phyloP scores from a whole-genome alignment of 2,113 vertebrate species.

The Odocoileus hemionus region DNA sequence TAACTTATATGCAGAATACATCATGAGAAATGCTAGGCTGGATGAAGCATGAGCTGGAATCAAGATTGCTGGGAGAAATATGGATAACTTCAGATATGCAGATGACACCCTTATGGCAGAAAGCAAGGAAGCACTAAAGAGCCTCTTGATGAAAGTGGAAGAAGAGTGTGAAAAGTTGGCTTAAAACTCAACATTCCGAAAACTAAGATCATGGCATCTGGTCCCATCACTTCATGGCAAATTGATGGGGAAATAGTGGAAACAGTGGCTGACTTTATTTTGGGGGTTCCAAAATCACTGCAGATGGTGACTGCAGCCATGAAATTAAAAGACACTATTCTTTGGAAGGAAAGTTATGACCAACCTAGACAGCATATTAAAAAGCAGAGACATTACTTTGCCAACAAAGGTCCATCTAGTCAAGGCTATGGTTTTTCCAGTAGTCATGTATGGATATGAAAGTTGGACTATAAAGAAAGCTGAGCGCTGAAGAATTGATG shows the following conservation, averaged over 20 bases:
- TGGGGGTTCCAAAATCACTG: not conserved
- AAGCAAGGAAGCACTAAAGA: not conserved
- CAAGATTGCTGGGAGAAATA: not conserved
- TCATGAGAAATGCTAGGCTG: not conserved
- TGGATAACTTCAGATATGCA: not conserved
- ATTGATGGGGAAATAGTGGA: not conserved
- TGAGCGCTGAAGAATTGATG: accelerated
- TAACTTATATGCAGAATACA: not conserved
- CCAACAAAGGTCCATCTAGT: not conserved
- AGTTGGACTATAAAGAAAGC: not conserved
- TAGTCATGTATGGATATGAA: not conserved
- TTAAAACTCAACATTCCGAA: not conserved
- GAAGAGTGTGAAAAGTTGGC: not conserved
- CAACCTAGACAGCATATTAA: not conserved
- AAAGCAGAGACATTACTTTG: not conserved
- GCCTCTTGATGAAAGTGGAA: not conserved
- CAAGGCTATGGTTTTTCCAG: not conserved
- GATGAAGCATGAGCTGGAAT: not conserved
- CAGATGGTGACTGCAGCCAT: not conserved
- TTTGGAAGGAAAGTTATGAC: not conserved
- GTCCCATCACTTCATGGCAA: not conserved
- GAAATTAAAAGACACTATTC: not conserved
- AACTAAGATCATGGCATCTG: not conserved
- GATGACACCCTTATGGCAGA: not conserved
- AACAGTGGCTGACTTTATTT: not conserved